phyloP scores from a whole-genome alignment of 2,888 invertebrate genomes.

The Blastobasis adustella region DNA sequence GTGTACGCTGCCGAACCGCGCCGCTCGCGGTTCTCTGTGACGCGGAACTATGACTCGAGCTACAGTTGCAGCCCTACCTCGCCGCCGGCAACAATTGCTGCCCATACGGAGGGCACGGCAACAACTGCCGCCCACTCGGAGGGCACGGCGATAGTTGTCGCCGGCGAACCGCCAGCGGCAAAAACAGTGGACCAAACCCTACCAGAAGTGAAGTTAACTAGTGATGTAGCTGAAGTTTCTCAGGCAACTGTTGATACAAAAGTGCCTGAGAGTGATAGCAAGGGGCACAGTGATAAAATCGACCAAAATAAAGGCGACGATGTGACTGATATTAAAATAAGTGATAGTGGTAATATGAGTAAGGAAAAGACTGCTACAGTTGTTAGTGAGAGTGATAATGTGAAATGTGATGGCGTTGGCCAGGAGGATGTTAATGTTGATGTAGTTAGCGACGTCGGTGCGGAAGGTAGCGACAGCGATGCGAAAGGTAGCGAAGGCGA shows the following conservation, averaged over 20 bases:
- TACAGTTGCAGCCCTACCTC: slow-evolving; percentile 38
- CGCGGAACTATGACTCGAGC: slow-evolving; percentile 55
- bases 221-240: too few species aligned
- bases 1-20: slow-evolving; percentile 75
- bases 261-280: slow-evolving; percentile 1
- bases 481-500: slow-evolving; percentile 16
- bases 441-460: slow-evolving; percentile 3
- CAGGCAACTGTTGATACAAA: too few species aligned
- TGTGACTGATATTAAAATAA: slow-evolving; percentile 4
- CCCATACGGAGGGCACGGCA: not conserved
- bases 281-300: slow-evolving; percentile 2
- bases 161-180: not conserved
- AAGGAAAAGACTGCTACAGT: slow-evolving; percentile 3
- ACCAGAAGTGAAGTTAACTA: not conserved
- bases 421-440: slow-evolving; percentile 13
- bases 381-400: slow-evolving; percentile 10
- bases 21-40: slow-evolving; percentile 66
- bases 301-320: slow-evolving; percentile 10
- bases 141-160: not conserved
- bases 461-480: slow-evolving; percentile 9
- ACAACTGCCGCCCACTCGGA: not conserved
- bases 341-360: slow-evolving; percentile 1
- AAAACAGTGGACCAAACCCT: not conserved
- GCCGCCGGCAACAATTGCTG: slow-evolving; percentile 21
- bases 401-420: slow-evolving; percentile 7